phyloP scores from a whole-genome alignment of 2,113 vertebrate genomes.

The Nematolebias whitei region DNA sequence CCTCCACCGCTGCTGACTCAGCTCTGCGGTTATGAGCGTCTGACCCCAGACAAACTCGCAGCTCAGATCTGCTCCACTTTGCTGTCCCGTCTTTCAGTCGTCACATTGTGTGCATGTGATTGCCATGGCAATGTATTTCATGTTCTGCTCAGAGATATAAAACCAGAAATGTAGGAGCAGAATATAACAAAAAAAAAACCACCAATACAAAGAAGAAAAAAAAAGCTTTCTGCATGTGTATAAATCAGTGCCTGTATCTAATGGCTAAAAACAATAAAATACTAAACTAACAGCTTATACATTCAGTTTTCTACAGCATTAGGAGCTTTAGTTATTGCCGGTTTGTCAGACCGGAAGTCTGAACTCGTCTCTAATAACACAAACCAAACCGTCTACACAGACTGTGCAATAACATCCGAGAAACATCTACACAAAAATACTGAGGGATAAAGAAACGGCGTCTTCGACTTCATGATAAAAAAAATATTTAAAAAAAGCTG shows the following conservation, averaged over 20 bases:
- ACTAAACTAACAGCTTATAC: slow-evolving; percentile 36
- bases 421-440: background rate
- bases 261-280: slow-evolving; percentile 9
- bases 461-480: background rate
- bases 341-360: slow-evolving; percentile 8
- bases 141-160: slow-evolving; percentile 23
- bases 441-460: background rate
- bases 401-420: background rate
- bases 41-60: too few relatives aligned
- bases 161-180: slow-evolving; percentile 12
- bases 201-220: background rate
- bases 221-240: background rate
- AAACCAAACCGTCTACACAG: slow-evolving; percentile 10
- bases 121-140: slow-evolving; percentile 30
- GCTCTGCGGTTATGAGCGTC: too few relatives aligned
- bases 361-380: background rate
- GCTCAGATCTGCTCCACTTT: background rate
- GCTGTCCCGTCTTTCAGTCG: slow-evolving; percentile 26
- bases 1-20: too few relatives aligned
- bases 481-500: background rate
- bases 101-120: slow-evolving; percentile 41
- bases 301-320: slow-evolving; percentile 45
- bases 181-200: slow-evolving; percentile 16
- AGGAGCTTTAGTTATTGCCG: slow-evolving; percentile 60
- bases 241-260: slow-evolving; percentile 1